Conservation (phyloP, 1,140 invertebrate genomes). For the silkworm (Bombyx mori) region DNA sequence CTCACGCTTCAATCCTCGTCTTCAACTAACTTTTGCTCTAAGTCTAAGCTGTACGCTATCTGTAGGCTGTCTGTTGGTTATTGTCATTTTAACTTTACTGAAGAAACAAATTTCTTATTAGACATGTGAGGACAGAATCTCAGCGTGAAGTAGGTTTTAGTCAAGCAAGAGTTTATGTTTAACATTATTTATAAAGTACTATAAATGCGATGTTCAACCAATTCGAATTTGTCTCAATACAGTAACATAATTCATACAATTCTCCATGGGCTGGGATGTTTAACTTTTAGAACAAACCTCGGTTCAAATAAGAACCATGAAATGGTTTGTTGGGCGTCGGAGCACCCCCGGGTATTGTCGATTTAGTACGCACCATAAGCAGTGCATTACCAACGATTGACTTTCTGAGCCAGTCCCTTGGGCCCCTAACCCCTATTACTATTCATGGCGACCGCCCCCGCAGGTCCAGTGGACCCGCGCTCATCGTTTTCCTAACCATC, state of each 20-base stretch:
- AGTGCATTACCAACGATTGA: constrained; percentile 33
- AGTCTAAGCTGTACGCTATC: neutral
- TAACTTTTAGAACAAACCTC: constrained; percentile 39
- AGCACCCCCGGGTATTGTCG: constrained; percentile 52
- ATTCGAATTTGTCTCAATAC: too few relatives aligned
- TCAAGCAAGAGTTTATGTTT: too few relatives aligned
- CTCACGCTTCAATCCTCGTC: constrained; percentile 9
- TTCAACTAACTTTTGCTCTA: constrained; percentile 12
- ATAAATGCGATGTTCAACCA: too few relatives aligned
- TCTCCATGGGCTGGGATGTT: constrained; percentile 27
- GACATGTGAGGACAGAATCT: too few relatives aligned
- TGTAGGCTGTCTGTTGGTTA: too few relatives aligned
- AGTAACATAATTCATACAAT: neutral
- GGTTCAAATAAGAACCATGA: constrained; percentile 36
- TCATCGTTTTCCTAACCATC: constrained; percentile 9
- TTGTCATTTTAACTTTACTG: too few relatives aligned
- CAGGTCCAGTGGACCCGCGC: constrained; percentile 35
- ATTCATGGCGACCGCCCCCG: constrained; percentile 54
- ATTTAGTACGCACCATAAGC: constrained; percentile 68
- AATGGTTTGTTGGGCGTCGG: constrained; percentile 44
- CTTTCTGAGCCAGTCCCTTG: constrained; percentile 27
- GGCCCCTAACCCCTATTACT: constrained; percentile 57
- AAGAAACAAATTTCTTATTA: too few relatives aligned
- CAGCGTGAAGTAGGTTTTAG: too few relatives aligned
- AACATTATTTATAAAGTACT: too few relatives aligned